A percentile compares a stretch with the other conserved stretches of the same genome.
Evolutionary conservation across 2,888 invertebrate genomes (phyloP).

Genomic region (Rhagophthalmus giganteus): DNA sequence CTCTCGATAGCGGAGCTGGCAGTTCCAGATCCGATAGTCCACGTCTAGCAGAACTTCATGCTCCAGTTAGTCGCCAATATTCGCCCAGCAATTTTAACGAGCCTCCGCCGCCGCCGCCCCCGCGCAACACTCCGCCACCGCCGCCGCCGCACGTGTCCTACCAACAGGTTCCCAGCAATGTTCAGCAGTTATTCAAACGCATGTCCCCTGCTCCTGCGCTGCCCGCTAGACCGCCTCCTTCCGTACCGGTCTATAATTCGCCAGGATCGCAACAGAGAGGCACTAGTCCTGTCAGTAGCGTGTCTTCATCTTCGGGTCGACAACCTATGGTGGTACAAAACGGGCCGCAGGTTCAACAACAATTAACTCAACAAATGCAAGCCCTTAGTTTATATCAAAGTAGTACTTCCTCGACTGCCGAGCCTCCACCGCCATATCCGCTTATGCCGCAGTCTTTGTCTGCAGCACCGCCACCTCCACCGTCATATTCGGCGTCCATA

Average conservation of each 20-base stretch:
- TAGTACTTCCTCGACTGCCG: slow-evolving; percentile 61
- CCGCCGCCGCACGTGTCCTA: slow-evolving; percentile 62
- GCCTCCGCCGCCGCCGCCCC: slow-evolving; percentile 60
- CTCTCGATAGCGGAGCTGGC: slow-evolving; percentile 84
- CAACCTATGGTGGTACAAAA: slow-evolving; percentile 83
- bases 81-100: slow-evolving; percentile 66
- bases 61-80: slow-evolving; percentile 72
- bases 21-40: slow-evolving; percentile 90
- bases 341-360: slow-evolving; percentile 79
- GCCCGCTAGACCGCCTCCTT: slow-evolving; percentile 68
- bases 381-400: slow-evolving; percentile 77
- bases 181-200: slow-evolving; percentile 73
- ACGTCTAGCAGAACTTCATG: slow-evolving; percentile 66
- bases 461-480: slow-evolving; percentile 74
- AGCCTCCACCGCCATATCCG: slow-evolving; percentile 64
- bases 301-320: slow-evolving; percentile 55
- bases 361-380: slow-evolving; percentile 86
- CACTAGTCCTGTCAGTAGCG: slow-evolving; percentile 70
- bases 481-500: slow-evolving; percentile 83
- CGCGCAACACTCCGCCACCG: slow-evolving; percentile 67
- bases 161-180: slow-evolving; percentile 64
- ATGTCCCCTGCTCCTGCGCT: slow-evolving; percentile 76
- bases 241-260: slow-evolving; percentile 57
- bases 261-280: slow-evolving; percentile 44
- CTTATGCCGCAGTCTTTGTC: slow-evolving; percentile 58